phyloP scores from a whole-genome alignment of 2,797 vertebrate genomes.

The Steatocranus sp. region DNA sequence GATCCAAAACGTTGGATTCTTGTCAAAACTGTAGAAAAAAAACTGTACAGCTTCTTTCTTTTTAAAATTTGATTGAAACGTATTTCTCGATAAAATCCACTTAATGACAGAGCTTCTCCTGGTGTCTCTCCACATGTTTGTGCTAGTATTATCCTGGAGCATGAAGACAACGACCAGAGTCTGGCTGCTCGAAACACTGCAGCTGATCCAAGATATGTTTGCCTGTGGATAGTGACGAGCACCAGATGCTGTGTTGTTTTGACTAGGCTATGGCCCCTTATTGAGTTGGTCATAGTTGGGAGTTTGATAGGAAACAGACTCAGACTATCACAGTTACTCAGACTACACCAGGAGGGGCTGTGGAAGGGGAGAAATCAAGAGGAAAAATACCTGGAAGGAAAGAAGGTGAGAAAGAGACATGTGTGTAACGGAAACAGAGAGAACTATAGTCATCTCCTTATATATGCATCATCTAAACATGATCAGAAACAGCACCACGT shows the following conservation, averaged over 20 bases:
- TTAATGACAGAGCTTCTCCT: background rate
- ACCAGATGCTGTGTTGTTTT: conserved; percentile 27
- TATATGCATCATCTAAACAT: conserved; percentile 50
- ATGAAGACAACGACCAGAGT: conserved; percentile 1
- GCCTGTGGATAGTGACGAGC: conserved; percentile 21
- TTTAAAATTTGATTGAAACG: background rate
- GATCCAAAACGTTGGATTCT: background rate
- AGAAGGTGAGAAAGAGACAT: conserved; percentile 26
- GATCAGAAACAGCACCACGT: conserved; percentile 47
- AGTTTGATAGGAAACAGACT: conserved; percentile 49
- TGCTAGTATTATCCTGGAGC: conserved; percentile 3
- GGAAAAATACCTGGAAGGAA: background rate
- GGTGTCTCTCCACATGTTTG: conserved; percentile 2
- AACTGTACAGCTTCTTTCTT: background rate
- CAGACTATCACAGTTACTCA: conserved; percentile 52
- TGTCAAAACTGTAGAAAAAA: background rate
- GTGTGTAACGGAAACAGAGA: conserved; percentile 32
- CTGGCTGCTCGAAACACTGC: conserved; percentile 1
- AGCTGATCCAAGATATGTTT: conserved; percentile 25
- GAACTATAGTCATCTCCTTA: conserved; percentile 49
- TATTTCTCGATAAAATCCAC: background rate
- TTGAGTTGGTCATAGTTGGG: background rate
- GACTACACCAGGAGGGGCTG: conserved; percentile 10
- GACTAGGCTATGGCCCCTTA: conserved; percentile 17
- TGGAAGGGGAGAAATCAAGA: conserved; percentile 14